Conservation (phyloP, 2,797 vertebrate species). For the Lepus oiostolus region DNA sequence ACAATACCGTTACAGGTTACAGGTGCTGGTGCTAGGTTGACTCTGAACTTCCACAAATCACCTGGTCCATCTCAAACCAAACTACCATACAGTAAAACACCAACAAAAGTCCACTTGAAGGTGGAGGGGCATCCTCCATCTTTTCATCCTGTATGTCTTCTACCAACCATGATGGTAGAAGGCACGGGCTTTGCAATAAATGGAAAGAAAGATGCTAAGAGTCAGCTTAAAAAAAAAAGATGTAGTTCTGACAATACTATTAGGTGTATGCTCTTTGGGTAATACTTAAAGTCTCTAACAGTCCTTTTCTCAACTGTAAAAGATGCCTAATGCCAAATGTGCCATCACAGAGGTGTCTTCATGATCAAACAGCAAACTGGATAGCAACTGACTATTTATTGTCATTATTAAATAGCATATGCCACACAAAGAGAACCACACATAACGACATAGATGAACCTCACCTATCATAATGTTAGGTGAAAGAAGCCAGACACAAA, state of each 20-base stretch:
- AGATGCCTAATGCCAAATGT: not conserved
- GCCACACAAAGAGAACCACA: not conserved
- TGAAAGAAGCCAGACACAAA: slow-evolving; percentile 47
- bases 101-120: not conserved
- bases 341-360: slow-evolving; percentile 6
- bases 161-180: slow-evolving; percentile 14
- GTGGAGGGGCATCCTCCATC: not conserved
- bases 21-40: not conserved
- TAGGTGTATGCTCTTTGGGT: not conserved
- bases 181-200: not conserved
- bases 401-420: slow-evolving; percentile 48
- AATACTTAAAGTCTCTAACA: not conserved
- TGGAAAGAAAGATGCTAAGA: not conserved
- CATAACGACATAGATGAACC: slow-evolving; percentile 32
- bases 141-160: slow-evolving; percentile 1
- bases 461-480: slow-evolving; percentile 23
- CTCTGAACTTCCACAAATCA: slow-evolving; percentile 37
- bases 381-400: slow-evolving; percentile 45
- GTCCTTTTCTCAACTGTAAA: not conserved
- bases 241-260: not conserved
- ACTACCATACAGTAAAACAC: slow-evolving; percentile 27
- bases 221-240: not conserved
- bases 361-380: slow-evolving; percentile 33
- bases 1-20: not conserved
- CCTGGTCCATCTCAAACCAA: slow-evolving; percentile 43